Base-by-base conservation (phyloP, 2,888 invertebrate genomes). In the Diaphora mendica region DNA sequence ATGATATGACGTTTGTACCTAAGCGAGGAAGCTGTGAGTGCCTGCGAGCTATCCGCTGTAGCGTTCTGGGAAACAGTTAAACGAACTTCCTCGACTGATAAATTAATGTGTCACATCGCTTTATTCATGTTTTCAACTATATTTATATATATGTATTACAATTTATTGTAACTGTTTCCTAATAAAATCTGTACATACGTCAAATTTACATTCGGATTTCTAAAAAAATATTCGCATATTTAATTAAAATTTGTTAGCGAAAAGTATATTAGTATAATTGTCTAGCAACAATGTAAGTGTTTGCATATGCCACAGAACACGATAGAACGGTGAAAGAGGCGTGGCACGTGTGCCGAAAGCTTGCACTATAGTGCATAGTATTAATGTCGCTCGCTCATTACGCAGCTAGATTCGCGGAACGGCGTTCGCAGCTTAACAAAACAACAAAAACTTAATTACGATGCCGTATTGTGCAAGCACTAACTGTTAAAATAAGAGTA, bases 1-100 rank as follows among this genome's bases (percentile, higher is more conserved):
- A n/a, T n/a, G n/a, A n/a, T n/a, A n/a, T n/a, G n/a, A n/a, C n/a
- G n/a, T n/a, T n/a, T n/a, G n/a, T 51, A 48, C 51, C 11, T 68
- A 13, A n/a, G 64, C n/a, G 51, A 48, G 64, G 51, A 65, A 71
- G 64, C 48, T 3, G n/a, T n/a, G n/a, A n/a, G n/a, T n/a, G n/a
- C n/a, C n/a, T n/a, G 1, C 30, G 51, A 65, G 33, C 11, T 51
- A 55, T 48, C 55, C 33, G 65, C 51, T 13, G 44, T 23, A 20
- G 70, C 7, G 71, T 35, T 64, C 71, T 65, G 65, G n/a, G 55
- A 44, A 71, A 20, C 68, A 64, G 72, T 72, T n/a, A 68, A 48
- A 44, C 44, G 44, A 48, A 62, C 72, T 72, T 72, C 68, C 72
- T 68, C 33, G 3, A 48, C 33, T 39, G 72, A 68, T 72, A 72